Percentiles rank a stretch among this genome's conserved stretches.
Conservation (phyloP, 1,140 invertebrate species). For the Drosophila tropicalis region DNA sequence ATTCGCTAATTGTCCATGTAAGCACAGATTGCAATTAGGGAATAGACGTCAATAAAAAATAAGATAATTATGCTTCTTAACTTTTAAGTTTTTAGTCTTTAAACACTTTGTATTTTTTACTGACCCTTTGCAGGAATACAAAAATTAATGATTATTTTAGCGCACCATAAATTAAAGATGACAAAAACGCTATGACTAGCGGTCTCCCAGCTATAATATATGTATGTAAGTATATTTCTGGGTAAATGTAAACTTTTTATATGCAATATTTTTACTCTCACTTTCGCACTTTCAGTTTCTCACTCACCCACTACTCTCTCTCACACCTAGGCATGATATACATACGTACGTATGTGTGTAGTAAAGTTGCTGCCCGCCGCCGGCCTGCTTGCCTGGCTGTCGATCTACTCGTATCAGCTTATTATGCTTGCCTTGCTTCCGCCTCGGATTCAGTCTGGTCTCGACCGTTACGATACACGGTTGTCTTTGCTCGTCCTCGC, state of each 20-base stretch:
- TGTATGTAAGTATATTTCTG: background rate
- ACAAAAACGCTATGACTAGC: background rate
- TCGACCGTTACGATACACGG: constrained; percentile 55
- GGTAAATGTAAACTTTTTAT: background rate
- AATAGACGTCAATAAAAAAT: no score
- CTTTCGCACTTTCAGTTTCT: constrained; percentile 23
- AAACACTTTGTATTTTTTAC: no score
- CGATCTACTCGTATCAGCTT: constrained; percentile 28
- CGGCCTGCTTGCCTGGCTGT: background rate
- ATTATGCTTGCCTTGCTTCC: constrained; percentile 35
- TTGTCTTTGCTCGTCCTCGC: constrained; percentile 36
- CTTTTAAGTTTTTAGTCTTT: no score
- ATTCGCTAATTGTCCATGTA: no score
- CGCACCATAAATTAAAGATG: background rate
- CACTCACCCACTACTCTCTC: background rate
- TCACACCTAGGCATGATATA: background rate
- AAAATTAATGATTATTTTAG: background rate
- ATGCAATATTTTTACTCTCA: constrained; percentile 9
- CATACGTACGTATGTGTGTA: background rate
- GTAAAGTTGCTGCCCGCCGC: background rate
- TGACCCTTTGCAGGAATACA: no score
- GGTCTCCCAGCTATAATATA: background rate
- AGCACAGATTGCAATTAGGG: no score
- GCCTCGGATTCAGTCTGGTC: constrained; percentile 48
- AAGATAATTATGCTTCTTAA: no score